phyloP scores from a whole-genome alignment of 2,888 invertebrate species.

The Resseliella maxima region DNA sequence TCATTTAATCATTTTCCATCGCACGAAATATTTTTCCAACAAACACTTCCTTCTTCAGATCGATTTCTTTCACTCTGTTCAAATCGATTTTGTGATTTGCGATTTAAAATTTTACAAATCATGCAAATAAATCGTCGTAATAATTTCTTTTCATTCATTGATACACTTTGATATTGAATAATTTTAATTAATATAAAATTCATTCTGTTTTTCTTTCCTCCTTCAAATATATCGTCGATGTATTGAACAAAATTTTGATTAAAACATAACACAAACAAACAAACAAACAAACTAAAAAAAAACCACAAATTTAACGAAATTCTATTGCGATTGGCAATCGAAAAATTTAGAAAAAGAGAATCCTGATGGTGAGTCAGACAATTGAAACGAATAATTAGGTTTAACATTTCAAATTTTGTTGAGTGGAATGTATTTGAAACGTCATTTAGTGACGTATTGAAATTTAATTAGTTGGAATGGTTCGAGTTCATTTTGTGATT shows the following conservation, averaged over 20 bases:
- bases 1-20: neutral
- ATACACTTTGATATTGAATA: neutral
- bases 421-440: neutral
- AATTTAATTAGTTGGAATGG: conserved; percentile 25
- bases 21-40: neutral
- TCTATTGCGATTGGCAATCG: conserved; percentile 28
- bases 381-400: conserved; percentile 42
- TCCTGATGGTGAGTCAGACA: conserved; percentile 56
- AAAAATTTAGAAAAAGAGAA: conserved; percentile 56
- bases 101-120: neutral
- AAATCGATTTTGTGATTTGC: too few species aligned
- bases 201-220: neutral
- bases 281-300: neutral
- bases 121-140: neutral
- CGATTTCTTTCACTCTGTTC: neutral
- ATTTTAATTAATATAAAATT: conserved; percentile 29
- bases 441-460: conserved; percentile 10
- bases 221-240: neutral
- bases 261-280: neutral
- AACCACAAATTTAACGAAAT: too few species aligned
- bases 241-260: neutral
- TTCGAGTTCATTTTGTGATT: neutral
- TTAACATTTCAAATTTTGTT: conserved; percentile 52
- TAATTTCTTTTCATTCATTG: neutral
- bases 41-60: too few species aligned